Evolutionary conservation across 2,888 invertebrate species (phyloP), one percentile per base, ranked within the genome.

Genomic region (Argynnis bischoffii): DNA sequence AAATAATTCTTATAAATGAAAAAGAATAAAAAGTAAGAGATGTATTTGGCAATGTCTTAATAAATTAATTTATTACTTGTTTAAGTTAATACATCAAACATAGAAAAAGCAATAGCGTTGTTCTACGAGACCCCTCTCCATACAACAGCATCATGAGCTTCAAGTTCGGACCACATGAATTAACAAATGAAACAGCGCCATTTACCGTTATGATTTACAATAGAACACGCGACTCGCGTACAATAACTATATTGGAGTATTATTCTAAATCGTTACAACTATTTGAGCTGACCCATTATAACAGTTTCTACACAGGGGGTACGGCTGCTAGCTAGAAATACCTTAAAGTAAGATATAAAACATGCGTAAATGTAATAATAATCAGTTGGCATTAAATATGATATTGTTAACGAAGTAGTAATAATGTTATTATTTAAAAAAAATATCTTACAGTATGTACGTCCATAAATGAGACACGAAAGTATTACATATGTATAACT

Each of bases 151-250:
- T 65, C 55, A 55, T 55, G 53, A 54, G 57, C 69, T 64, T 55
- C 60, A 50, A 56, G 54, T 60, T 55, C 59, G 64, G 55, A 72
- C 59, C 67, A 72, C 69, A 95, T 78, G 95, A 95, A 87, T 85
- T 86, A 87, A 86, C 77, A 81, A 84, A 86, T 81, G 82, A 86
- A 85, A 87, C 86, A 85, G 82, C 81, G 83, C 75, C 80, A 75
- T 82, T 85, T 84, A 90, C 89, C 89, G 89, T 89, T 90, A 89
- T 78, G 70, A 77, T 74, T 81, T 79, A 80, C 80, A 84, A 81
- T 80, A 81, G 81, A 83, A 86, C 84, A 82, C 84, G 79, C 77
- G 79, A 80, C 81, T 69, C 78, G 69, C 80, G 78, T 82, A 84
- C 86, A 87, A 86, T 86, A 82, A 82, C 84, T 84, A 48, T 55